Percentiles rank a stretch among this genome's conserved stretches.
phyloP scores from a whole-genome alignment of 2,888 invertebrate genomes.

The Tyria jacobaeae region DNA sequence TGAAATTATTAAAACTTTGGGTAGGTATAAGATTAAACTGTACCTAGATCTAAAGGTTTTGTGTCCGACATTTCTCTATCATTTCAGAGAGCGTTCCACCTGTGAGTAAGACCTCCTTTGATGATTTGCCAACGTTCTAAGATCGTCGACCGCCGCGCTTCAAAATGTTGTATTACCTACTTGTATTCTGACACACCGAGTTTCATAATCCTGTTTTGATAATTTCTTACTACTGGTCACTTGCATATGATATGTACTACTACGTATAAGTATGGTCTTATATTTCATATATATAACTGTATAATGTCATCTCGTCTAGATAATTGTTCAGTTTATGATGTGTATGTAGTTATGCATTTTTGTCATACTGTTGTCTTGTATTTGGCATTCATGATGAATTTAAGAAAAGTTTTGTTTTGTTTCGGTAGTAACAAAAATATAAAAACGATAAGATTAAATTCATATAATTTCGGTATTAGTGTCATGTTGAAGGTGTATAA shows the following conservation, averaged over 20 bases:
- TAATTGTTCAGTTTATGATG: neutral
- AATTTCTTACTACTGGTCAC: slow-evolving; percentile 23
- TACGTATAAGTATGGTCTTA: too few relatives aligned
- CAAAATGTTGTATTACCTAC: slow-evolving; percentile 18
- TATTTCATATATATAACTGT: too few relatives aligned
- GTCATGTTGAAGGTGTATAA: neutral
- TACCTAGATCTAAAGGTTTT: neutral
- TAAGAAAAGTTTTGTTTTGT: neutral
- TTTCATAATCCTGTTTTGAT: slow-evolving; percentile 20
- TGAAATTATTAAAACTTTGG: too few relatives aligned
- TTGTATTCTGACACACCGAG: neutral
- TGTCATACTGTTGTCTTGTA: neutral
- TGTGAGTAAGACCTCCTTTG: slow-evolving; percentile 49
- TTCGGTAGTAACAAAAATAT: neutral
- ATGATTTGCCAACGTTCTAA: slow-evolving; percentile 60
- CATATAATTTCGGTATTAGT: neutral
- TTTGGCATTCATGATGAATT: neutral
- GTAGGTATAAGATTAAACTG: neutral
- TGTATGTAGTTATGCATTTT: neutral
- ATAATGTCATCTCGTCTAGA: neutral
- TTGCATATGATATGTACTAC: slow-evolving; percentile 5
- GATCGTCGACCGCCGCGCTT: slow-evolving; percentile 34
- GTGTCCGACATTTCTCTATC: too few relatives aligned
- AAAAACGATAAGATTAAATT: neutral
- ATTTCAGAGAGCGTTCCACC: slow-evolving; percentile 36